Evolutionary conservation across 2,113 vertebrate species (phyloP).

Genomic region (Paralichthys olivaceus): DNA sequence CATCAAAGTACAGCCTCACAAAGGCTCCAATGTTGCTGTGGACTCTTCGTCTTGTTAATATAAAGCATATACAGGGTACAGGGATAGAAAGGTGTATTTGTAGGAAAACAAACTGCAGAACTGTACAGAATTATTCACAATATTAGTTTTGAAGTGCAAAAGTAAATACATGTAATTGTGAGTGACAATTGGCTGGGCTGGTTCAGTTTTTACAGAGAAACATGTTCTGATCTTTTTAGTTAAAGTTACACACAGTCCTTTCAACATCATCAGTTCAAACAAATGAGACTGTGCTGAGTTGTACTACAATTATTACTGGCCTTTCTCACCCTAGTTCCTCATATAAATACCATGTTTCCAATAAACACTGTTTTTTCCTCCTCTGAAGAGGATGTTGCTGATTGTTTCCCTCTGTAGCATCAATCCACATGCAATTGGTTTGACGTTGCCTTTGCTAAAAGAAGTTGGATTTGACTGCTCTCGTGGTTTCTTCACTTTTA

Average conservation of each 20-base stretch:
- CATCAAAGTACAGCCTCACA: background rate
- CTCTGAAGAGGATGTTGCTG: constrained; percentile 18
- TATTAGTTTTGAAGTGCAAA: too few relatives aligned
- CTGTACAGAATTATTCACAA: too few relatives aligned
- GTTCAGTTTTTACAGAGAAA: background rate
- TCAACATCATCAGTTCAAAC: background rate
- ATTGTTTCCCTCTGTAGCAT: constrained; percentile 7
- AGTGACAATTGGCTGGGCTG: too few relatives aligned
- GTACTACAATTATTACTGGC: background rate
- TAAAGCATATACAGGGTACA: background rate
- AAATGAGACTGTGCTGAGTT: background rate
- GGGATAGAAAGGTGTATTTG: too few relatives aligned
- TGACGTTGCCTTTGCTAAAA: background rate
- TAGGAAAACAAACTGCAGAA: too few relatives aligned
- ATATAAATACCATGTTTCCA: constrained; percentile 9
- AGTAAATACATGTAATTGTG: too few relatives aligned
- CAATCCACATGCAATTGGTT: constrained; percentile 9
- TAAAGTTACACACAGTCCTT: background rate
- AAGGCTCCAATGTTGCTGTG: too few relatives aligned
- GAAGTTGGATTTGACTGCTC: background rate
- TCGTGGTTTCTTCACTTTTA: constrained; percentile 3
- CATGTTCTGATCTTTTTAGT: background rate
- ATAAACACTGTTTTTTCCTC: constrained; percentile 11
- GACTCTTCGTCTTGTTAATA: background rate
- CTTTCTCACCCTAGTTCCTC: constrained; percentile 11